Conservation (phyloP, 64 coral and sea anemone genomes). For the Dendrophyllia cribrosa region DNA sequence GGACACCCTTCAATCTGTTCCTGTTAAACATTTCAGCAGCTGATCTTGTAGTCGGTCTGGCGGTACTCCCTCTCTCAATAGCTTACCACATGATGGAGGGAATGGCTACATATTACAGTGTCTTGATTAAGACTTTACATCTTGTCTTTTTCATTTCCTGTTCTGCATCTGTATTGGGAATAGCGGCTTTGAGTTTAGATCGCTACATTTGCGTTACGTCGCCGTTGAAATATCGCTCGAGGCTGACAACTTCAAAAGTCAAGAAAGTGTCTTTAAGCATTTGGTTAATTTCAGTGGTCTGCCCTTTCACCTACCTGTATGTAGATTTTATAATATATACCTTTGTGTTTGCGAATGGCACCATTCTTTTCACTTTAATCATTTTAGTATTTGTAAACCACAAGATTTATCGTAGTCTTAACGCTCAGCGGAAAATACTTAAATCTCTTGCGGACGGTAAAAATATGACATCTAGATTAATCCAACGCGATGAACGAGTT, state of each 20-base stretch:
- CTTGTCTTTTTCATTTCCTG: constrained; percentile 85
- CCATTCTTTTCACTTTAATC: constrained; percentile 74
- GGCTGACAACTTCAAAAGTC: constrained; percentile 38
- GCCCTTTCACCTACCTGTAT: constrained; percentile 73
- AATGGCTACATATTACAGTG: constrained; percentile 1
- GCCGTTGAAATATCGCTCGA: constrained; percentile 69
- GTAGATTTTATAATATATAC: constrained; percentile 84
- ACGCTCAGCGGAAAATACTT: constrained; percentile 52
- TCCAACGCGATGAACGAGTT: constrained; percentile 17
- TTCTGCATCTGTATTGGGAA: constrained; percentile 84
- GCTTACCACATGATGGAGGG: constrained; percentile 76
- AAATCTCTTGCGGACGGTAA: background rate
- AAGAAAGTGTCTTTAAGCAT: constrained; percentile 57
- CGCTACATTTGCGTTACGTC: constrained; percentile 71
- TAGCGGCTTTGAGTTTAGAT: constrained; percentile 79
- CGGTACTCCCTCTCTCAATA: constrained; percentile 75
- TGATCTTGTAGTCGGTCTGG: constrained; percentile 67
- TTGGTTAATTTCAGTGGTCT: constrained; percentile 63
- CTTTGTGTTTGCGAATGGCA: constrained; percentile 80
- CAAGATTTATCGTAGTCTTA: constrained; percentile 45
- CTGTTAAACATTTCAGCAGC: constrained; percentile 85
- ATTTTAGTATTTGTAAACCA: constrained; percentile 66
- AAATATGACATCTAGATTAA: background rate
- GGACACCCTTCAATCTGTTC: constrained; percentile 87
- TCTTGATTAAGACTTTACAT: constrained; percentile 76